Base-by-base conservation (phyloP, 2,888 invertebrate genomes). In the Altica lythri region DNA sequence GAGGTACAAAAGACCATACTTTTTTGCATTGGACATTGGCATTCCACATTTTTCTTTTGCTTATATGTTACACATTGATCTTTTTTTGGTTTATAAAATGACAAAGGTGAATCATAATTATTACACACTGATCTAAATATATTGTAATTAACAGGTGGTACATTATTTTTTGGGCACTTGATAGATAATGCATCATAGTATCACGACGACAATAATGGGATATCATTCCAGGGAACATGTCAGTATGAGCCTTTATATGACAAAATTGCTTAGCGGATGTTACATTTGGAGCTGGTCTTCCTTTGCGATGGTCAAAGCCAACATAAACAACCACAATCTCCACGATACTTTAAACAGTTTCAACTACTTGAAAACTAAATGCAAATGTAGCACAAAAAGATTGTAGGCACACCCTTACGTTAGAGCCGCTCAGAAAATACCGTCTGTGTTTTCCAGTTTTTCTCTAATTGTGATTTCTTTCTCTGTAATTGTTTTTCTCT, bases 361-460 rank as follows among this genome's bases (percentile, higher is more conserved):
- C 46, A 14, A 47, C 37, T 37, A 47, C 35, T 35, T 47, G 46
- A 10, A 47, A 47, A 47, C 34, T 34, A 32, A 45, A 45, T 45
- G 45, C 34, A 34, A 45, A 45, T 45, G 14, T 45, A 45, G 22
- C 45, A 30, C 30, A 44, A 27, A 44, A 44, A 44, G 16, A 44
- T 37, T 46, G 34, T 46, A 25, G 34, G 14, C 46, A 46, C 27
- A 46, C 25, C 46, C 22, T 46, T 35, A 46, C 34, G 35, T 46
- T 8, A 46, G 25, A 13, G n/a, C 17, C 29, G 29, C 30, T 44
- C 16, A 46, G 27, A 35, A 37, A 46, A 25, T 13, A 34, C 18
- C 34, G 30, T 5, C 34, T 34, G 22, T 18, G 32, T 32, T n/a
- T 13, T 18, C 34, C 19, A 44, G 43, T 44, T 30, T 27, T 35